Evolutionary conservation across 2,888 invertebrate species (phyloP).

Genomic region (Glyphotaelius pellucidus): DNA sequence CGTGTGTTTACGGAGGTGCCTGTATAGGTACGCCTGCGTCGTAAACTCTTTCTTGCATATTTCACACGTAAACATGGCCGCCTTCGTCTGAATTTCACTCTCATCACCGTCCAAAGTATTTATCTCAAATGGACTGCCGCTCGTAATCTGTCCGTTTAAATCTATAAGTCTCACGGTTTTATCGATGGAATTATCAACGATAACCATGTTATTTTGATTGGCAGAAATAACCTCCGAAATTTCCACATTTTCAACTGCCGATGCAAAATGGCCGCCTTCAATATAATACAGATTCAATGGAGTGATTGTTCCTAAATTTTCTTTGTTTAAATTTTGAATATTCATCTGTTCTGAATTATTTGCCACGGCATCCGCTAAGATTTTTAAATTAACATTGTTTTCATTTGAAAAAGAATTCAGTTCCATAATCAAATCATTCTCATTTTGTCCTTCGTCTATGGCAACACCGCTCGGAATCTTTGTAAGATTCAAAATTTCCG

Average conservation of each 20-base stretch:
- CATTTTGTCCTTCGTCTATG: neutral
- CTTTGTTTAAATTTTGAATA: constrained; percentile 24
- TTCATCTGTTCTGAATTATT: constrained; percentile 11
- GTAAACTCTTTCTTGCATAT: constrained; percentile 66
- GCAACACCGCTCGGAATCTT: neutral
- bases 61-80: constrained; percentile 60
- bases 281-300: constrained; percentile 49
- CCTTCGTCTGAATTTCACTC: neutral
- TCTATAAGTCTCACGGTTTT: constrained; percentile 46
- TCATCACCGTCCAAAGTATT: neutral
- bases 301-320: constrained; percentile 46
- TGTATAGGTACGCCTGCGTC: constrained; percentile 65
- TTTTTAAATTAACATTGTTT: constrained; percentile 30
- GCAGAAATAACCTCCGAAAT: neutral
- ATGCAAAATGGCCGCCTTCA: constrained; percentile 30
- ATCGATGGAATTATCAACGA: constrained; percentile 41
- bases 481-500: constrained; percentile 44
- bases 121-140: constrained; percentile 12
- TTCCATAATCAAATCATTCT: constrained; percentile 10
- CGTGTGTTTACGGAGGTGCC: constrained; percentile 67
- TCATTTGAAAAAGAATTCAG: constrained; percentile 18
- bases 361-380: constrained; percentile 15
- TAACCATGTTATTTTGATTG: constrained; percentile 7
- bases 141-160: constrained; percentile 47
- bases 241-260: constrained; percentile 17